phyloP scores from a whole-genome alignment of 2,888 invertebrate genomes.

The Pheosia tremula region DNA sequence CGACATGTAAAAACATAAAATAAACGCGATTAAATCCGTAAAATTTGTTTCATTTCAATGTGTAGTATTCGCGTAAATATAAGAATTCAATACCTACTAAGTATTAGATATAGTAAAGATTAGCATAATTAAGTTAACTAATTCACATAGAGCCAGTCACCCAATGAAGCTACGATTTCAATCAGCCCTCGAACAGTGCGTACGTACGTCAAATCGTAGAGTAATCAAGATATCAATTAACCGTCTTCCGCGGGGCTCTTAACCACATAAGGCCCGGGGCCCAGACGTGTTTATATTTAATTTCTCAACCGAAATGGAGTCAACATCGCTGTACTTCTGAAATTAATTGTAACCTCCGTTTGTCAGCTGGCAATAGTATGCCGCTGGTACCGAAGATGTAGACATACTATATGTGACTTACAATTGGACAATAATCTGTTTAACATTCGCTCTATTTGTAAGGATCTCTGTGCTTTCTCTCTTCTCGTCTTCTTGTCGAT shows the following conservation, averaged over 20 bases:
- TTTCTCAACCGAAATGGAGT: constrained; percentile 60
- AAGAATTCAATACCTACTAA: no score
- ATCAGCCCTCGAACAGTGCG: background rate
- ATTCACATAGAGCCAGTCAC: background rate
- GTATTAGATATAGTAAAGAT: no score
- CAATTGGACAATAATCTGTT: background rate
- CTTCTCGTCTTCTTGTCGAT: no score
- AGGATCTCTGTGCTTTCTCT: no score
- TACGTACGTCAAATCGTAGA: constrained; percentile 23
- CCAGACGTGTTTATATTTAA: constrained; percentile 60
- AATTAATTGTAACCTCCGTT: constrained; percentile 70
- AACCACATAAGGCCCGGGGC: constrained; percentile 40
- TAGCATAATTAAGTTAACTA: no score
- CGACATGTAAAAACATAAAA: no score
- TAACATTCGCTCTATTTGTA: no score
- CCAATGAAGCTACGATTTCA: constrained; percentile 8
- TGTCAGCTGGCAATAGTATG: constrained; percentile 60
- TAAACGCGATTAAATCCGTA: no score
- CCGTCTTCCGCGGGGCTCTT: constrained; percentile 30
- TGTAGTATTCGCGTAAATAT: no score
- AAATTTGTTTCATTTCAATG: no score
- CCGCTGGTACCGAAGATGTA: constrained; percentile 21
- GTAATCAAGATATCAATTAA: constrained; percentile 51
- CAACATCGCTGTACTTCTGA: constrained; percentile 62
- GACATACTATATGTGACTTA: constrained; percentile 21